phyloP scores from a whole-genome alignment of 2,888 invertebrate species.

The Dolichomitus sp. region DNA sequence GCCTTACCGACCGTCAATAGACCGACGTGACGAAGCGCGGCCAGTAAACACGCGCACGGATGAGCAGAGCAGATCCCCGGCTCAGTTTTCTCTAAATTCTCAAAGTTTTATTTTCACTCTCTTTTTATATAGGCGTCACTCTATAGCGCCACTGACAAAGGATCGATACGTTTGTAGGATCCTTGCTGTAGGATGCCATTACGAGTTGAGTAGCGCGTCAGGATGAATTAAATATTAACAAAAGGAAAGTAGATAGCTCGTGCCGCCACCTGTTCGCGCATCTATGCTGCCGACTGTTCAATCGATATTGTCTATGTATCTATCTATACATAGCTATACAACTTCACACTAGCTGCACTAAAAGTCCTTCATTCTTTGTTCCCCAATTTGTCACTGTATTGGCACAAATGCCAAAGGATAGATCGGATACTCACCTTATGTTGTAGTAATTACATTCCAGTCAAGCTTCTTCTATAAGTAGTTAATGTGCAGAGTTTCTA shows the following conservation, averaged over 20 bases:
- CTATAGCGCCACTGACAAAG: neutral
- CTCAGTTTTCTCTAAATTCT: neutral
- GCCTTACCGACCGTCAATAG: conserved; percentile 42
- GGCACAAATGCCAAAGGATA: too few relatives aligned
- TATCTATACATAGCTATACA: neutral
- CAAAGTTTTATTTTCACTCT: neutral
- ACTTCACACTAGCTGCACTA: conserved; percentile 30
- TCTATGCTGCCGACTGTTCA: conserved; percentile 25
- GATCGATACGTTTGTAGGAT: conserved; percentile 25
- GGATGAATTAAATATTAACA: conserved; percentile 49
- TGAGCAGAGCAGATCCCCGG: neutral
- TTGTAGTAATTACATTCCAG: too few relatives aligned
- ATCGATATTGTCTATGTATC: conserved; percentile 24
- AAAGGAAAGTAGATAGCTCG: conserved; percentile 47
- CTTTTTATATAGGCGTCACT: neutral
- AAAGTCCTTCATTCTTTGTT: conserved; percentile 9
- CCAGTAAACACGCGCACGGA: conserved; percentile 12
- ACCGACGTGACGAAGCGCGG: conserved; percentile 23
- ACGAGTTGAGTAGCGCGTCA: neutral
- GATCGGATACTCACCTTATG: too few relatives aligned
- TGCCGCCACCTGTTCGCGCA: conserved; percentile 55
- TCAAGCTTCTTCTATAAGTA: too few relatives aligned
- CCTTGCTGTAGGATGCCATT: neutral
- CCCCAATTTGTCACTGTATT: conserved; percentile 1
- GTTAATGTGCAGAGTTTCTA: too few relatives aligned